Conservation (phyloP, 2,888 invertebrate genomes). For the Drosophila anomalata region DNA sequence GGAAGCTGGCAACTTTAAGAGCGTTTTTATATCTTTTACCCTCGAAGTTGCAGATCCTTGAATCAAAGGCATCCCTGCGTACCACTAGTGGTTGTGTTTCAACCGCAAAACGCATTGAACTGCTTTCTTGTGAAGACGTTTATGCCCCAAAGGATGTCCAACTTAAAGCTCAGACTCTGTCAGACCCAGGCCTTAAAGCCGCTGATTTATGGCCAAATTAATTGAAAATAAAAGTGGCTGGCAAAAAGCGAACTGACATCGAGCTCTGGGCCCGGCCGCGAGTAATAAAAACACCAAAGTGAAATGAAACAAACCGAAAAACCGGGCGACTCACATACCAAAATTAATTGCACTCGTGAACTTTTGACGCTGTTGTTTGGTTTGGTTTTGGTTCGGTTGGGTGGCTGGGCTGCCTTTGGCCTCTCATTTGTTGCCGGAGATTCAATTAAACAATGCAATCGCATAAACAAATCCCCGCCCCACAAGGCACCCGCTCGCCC, state of each 20-base stretch:
- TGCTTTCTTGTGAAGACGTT: neutral
- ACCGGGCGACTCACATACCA: slow-evolving; percentile 24
- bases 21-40: slow-evolving; percentile 1
- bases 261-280: slow-evolving; percentile 11
- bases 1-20: slow-evolving; percentile 13
- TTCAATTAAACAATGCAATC: slow-evolving; percentile 74
- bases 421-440: slow-evolving; percentile 61
- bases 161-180: no score
- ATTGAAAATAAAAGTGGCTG: slow-evolving; percentile 32
- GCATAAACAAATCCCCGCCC: slow-evolving; percentile 63
- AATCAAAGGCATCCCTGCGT: slow-evolving; percentile 20
- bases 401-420: slow-evolving; percentile 30
- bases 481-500: slow-evolving; percentile 16
- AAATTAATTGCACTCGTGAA: slow-evolving; percentile 69
- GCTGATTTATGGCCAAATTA: slow-evolving; percentile 42
- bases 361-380: slow-evolving; percentile 30
- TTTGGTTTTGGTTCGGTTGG: slow-evolving; percentile 17
- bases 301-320: neutral
- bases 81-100: slow-evolving; percentile 6
- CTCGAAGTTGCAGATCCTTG: neutral
- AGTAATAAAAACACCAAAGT: slow-evolving; percentile 9
- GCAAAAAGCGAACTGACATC: slow-evolving; percentile 22
- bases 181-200: slow-evolving; percentile 7
- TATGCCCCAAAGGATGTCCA: neutral
- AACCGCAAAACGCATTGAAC: slow-evolving; percentile 4